Percentiles rank a stretch among this genome's conserved stretches.
Evolutionary conservation across 2,113 vertebrate species (phyloP).

Genomic region (Sterrhoptilus dennistouni): DNA sequence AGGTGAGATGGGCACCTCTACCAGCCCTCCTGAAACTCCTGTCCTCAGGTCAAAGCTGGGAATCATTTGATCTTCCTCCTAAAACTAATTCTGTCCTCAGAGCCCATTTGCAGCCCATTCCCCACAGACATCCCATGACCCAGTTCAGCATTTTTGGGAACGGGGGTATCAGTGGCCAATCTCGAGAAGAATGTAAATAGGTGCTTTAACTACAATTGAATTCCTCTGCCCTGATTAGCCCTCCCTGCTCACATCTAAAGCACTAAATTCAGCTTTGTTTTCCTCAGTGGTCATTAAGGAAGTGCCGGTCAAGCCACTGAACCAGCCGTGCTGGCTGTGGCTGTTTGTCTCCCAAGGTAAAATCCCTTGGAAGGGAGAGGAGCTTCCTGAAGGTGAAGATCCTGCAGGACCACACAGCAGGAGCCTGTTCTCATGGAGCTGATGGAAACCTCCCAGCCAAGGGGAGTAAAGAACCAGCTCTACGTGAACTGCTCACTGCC

Average conservation of each 20-base stretch:
- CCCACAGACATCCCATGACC: neutral
- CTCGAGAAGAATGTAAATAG: neutral
- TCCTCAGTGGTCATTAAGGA: neutral
- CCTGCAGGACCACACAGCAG: neutral
- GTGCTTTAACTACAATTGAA: neutral
- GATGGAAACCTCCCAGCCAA: neutral
- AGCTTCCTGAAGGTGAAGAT: neutral
- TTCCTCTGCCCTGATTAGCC: neutral
- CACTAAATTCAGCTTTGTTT: neutral
- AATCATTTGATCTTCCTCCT: neutral
- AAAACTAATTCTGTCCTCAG: neutral
- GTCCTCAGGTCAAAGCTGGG: neutral
- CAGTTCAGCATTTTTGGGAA: neutral
- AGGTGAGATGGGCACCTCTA: neutral
- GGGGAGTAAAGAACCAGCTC: neutral
- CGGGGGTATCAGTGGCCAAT: neutral
- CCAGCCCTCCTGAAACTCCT: neutral
- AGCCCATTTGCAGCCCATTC: neutral
- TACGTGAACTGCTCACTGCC: accelerated
- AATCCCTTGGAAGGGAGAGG: neutral
- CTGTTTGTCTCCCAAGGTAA: neutral
- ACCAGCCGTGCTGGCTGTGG: neutral
- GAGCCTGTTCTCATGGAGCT: neutral
- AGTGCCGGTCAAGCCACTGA: neutral
- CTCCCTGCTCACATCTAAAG: neutral